Conservation (phyloP, 2,888 invertebrate genomes). For the Ellobium chinense region DNA sequence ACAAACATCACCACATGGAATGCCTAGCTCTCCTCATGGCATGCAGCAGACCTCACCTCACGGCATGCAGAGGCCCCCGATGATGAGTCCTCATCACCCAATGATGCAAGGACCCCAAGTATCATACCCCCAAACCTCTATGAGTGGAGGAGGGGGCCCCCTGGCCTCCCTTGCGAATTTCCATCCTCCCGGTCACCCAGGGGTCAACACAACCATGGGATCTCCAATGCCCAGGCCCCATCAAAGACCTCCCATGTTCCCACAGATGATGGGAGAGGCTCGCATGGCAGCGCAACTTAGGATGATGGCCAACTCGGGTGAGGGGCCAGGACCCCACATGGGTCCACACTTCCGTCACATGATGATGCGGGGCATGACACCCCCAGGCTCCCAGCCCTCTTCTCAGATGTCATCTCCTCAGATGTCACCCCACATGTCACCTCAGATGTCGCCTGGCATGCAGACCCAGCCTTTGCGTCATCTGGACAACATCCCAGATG, state of each 20-base stretch:
- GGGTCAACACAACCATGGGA: constrained; percentile 26
- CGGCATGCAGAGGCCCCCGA: constrained; percentile 40
- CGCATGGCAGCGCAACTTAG: constrained; percentile 46
- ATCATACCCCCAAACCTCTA: constrained; percentile 36
- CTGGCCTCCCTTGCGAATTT: constrained; percentile 40
- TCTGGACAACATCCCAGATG: constrained; percentile 36
- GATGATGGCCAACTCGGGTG: constrained; percentile 37
- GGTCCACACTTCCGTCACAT: constrained; percentile 35
- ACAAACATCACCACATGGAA: constrained; percentile 49
- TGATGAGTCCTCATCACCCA: constrained; percentile 47
- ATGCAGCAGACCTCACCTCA: constrained; percentile 39
- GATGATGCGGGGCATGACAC: constrained; percentile 43
- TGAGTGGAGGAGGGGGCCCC: constrained; percentile 37
- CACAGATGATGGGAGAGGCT: constrained; percentile 40
- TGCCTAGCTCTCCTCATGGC: constrained; percentile 36
- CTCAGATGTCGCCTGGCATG: constrained; percentile 37
- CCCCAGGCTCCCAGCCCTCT: constrained; percentile 33
- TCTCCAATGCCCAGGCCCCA: constrained; percentile 34
- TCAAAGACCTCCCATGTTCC: constrained; percentile 42
- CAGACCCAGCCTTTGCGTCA: constrained; percentile 40
- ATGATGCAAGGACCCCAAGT: constrained; percentile 37
- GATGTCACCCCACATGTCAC: constrained; percentile 48
- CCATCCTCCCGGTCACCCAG: constrained; percentile 42
- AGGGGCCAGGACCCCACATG: constrained; percentile 32
- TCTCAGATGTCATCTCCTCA: constrained; percentile 45